Evolutionary conservation across 2,888 invertebrate genomes (phyloP).

Genomic region (Drosophila rellima): DNA sequence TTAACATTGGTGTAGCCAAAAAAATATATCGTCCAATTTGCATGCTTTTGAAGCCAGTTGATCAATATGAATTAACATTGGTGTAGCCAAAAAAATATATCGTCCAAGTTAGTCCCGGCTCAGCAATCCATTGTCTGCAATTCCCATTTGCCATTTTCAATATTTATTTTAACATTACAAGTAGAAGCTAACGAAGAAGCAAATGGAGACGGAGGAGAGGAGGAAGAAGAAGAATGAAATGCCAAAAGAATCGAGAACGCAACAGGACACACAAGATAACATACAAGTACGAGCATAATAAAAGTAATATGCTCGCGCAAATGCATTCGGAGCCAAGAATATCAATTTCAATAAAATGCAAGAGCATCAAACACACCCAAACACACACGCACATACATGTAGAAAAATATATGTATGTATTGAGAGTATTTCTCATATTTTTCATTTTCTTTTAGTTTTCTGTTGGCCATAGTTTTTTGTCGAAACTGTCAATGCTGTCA

Average conservation of each 20-base stretch:
- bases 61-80: slow-evolving; percentile 34
- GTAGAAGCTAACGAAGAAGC: slow-evolving; percentile 3
- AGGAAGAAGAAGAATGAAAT: not conserved
- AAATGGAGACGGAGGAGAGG: slow-evolving; percentile 1
- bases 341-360: slow-evolving; percentile 81
- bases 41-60: not conserved
- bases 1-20: slow-evolving; percentile 25
- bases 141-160: slow-evolving; percentile 78
- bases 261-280: slow-evolving; percentile 50
- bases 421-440: slow-evolving; percentile 55
- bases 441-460: slow-evolving; percentile 44
- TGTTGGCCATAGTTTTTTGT: slow-evolving; percentile 75
- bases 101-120: slow-evolving; percentile 20
- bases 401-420: slow-evolving; percentile 6
- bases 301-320: slow-evolving; percentile 81
- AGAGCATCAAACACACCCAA: slow-evolving; percentile 47
- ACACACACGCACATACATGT: slow-evolving; percentile 15
- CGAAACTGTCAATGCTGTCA: slow-evolving; percentile 79
- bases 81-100: slow-evolving; percentile 5
- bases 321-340: slow-evolving; percentile 78
- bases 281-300: slow-evolving; percentile 66
- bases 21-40: not conserved
- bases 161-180: slow-evolving; percentile 73
- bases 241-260: slow-evolving; percentile 47
- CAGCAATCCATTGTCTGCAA: slow-evolving; percentile 66